Base-by-base conservation (phyloP, 2,797 vertebrate species). In the Iguana delicatissima region DNA sequence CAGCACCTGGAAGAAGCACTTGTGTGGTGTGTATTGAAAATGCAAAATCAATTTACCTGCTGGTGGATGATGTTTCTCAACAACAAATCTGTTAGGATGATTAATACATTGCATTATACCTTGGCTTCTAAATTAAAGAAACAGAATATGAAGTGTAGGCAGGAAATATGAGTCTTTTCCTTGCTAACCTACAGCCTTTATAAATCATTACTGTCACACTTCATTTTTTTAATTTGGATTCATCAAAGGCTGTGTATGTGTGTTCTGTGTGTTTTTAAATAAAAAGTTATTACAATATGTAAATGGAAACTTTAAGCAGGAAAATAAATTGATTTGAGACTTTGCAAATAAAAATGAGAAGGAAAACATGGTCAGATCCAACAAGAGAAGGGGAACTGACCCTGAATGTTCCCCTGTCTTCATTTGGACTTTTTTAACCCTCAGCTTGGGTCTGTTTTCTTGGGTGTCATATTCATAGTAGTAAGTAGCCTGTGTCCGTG, bases 161-260 rank as follows among this genome's bases (percentile, higher is more conserved):
- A 92, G 89, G 94, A 82, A 82, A 95, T 88, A 93, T 91, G 90
- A 91, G 85, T 92, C 88, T 95, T 95, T 96, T 90, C 86, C 90
- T 87, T 91, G 82, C 84, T 94, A 93, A 95, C 85, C 57, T 95
- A 67, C 89, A 90, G 62, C 52, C 64, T 77, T 88, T 91, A 83
- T 94, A 96, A 93, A 95, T 96, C 88, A 94, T 89, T 95, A 91
- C 90, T 50, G 91, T 93, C 50, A 38, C 82, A 89, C 80, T 95
- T 95, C 89, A 90, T 92, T 95, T 93, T 95, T 94, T 94, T 92
- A 93, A 94, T 95, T 95, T 95, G 82, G 93, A 96, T 96, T 94
- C 91, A 95, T 93, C 93, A 95, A 94, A 77, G 89, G 91, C 1
- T 92, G 67, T 42, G 32, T 87, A n/a, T n/a, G 52, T 89, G 76